Conservation (phyloP, 2,797 vertebrate genomes). For the Oryzias sinensis region DNA sequence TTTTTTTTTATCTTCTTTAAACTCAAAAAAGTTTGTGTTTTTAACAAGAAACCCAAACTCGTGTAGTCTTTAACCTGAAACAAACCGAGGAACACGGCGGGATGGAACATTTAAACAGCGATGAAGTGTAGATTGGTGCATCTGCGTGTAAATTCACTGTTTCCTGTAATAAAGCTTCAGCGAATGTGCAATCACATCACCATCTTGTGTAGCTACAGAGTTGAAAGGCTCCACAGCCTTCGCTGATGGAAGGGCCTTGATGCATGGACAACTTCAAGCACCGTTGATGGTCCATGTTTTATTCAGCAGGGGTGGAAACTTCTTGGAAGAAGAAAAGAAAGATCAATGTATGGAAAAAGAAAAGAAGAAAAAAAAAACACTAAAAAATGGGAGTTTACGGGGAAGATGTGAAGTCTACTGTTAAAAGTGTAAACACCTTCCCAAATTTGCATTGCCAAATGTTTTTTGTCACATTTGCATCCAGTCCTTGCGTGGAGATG, state of each 20-base stretch:
- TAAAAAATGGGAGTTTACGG: conserved; percentile 24
- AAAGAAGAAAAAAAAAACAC: conserved; percentile 29
- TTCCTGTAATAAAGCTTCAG: background rate
- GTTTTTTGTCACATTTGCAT: conserved; percentile 38
- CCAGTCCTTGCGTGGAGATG: conserved; percentile 26
- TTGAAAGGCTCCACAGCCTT: background rate
- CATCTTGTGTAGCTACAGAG: conserved; percentile 1
- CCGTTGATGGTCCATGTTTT: conserved; percentile 51
- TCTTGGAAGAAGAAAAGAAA: conserved; percentile 20
- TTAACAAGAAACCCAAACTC: too few species aligned
- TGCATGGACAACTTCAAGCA: conserved; percentile 44
- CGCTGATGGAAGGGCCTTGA: conserved; percentile 33
- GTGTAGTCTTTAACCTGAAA: too few species aligned
- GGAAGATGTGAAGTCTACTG: conserved; percentile 5
- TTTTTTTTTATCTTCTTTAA: too few species aligned
- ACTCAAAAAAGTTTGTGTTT: too few species aligned
- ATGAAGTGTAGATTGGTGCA: too few species aligned
- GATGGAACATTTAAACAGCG: too few species aligned
- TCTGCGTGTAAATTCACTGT: too few species aligned
- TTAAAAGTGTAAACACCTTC: conserved; percentile 31
- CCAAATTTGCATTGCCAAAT: conserved; percentile 62
- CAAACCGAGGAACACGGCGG: too few species aligned
- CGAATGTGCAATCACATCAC: background rate
- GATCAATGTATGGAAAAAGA: conserved; percentile 53
- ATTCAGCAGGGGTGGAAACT: conserved; percentile 53